Evolutionary conservation across 2,888 invertebrate species (phyloP).

Genomic region (Phragmatobia fuliginosa): DNA sequence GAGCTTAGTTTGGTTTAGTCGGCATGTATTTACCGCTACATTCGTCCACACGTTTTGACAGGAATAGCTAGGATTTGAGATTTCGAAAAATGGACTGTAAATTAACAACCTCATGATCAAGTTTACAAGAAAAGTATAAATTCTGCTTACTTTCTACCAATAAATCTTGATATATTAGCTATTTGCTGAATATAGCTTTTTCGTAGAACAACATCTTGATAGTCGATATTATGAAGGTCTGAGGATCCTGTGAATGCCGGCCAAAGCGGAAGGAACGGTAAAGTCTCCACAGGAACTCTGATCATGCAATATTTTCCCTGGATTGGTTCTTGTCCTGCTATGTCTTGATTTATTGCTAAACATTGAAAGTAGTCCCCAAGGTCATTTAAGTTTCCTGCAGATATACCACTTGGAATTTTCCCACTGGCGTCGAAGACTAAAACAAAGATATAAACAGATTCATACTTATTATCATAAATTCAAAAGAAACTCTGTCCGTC

Average conservation of each 20-base stretch:
- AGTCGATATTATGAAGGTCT: conserved; percentile 24
- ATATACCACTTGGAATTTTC: conserved; percentile 73
- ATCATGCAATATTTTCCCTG: conserved; percentile 80
- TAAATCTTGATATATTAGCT: conserved; percentile 49
- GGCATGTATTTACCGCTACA: too few relatives aligned
- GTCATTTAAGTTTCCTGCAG: conserved; percentile 70
- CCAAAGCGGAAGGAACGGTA: conserved; percentile 14
- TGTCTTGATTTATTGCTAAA: conserved; percentile 53
- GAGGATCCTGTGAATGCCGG: conserved; percentile 35
- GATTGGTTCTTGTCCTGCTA: conserved; percentile 56
- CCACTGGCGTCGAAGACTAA: conserved; percentile 56
- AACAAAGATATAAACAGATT: too few relatives aligned
- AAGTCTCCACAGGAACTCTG: conserved; percentile 47
- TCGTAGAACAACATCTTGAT: conserved; percentile 31
- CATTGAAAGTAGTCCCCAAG: conserved; percentile 75
- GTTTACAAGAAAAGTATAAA: not conserved
- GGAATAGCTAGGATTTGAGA: too few relatives aligned
- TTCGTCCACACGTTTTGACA: too few relatives aligned
- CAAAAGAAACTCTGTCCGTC: too few relatives aligned
- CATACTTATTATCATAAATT: too few relatives aligned
- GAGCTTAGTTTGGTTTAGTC: too few relatives aligned
- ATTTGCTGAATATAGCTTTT: conserved; percentile 49
- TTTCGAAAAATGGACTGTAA: too few relatives aligned
- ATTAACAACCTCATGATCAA: too few relatives aligned
- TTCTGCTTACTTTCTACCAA: conserved; percentile 44